Percentiles rank a stretch among this genome's conserved stretches.
Conservation (phyloP, 2,113 vertebrate genomes). For the Bagarius yarrelli region DNA sequence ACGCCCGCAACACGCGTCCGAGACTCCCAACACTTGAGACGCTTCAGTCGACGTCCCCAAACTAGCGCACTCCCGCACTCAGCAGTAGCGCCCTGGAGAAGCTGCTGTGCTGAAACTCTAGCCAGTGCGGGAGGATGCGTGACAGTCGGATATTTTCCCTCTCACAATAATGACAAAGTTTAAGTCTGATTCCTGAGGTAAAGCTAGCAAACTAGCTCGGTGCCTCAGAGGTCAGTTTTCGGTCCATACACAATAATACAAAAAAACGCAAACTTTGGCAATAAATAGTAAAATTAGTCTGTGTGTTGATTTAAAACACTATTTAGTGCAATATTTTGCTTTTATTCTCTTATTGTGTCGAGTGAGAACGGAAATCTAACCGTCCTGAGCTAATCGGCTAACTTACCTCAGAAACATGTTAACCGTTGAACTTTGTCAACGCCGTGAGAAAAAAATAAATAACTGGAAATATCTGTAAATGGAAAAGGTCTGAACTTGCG, state of each 20-base stretch:
- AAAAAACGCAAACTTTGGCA: background rate
- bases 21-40: background rate
- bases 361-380: background rate
- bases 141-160: too few species aligned
- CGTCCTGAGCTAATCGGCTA: background rate
- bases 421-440: background rate
- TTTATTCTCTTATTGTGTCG: background rate
- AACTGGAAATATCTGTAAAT: background rate
- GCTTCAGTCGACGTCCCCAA: background rate
- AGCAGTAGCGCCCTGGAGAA: background rate
- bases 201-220: background rate
- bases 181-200: background rate
- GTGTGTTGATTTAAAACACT: background rate
- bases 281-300: background rate
- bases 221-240: background rate
- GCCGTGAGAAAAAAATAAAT: background rate
- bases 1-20: background rate
- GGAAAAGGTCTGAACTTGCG: background rate
- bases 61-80: background rate
- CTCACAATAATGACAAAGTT: too few species aligned
- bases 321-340: background rate
- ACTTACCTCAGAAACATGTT: background rate
- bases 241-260: background rate
- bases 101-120: background rate
- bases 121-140: background rate